Evolutionary conservation across 2,797 vertebrate species (phyloP), one percentile per base, ranked within the genome.

Genomic region (Oryzias sinensis): DNA sequence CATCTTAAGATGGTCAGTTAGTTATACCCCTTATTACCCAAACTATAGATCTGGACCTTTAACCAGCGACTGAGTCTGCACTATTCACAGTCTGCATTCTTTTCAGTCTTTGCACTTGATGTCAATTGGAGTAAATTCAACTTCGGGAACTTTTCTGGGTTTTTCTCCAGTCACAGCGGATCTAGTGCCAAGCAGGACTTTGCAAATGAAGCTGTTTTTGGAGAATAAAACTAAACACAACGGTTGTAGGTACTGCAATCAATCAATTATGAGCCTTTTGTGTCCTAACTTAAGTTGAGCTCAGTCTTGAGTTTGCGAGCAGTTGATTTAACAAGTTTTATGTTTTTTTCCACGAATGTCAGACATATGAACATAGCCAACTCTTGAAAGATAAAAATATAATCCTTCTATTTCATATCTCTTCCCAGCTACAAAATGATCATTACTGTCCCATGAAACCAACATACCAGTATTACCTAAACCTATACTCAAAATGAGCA

Each of bases 401-500:
- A 37, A 44, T n/a, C 9, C n/a, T 24, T 1, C 16, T 3, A 44
- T 63, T 56, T 62, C 4, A 29, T 41, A 50, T 46, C 16, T 37
- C 25, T 60, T 43, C 29, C 29, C 1, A 49, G 17, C n/a, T 17
- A 62, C 17, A 47, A 20, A 45, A 53, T 37, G 5, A 52, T 59
- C 45, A 49, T 54, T 50, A 6, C 4, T 2, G 2, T 5, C 33
- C 17, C 27, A 24, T 44, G 4, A 43, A 48, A 43, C 13, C 16
- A 66, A 43, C 27, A 42, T 6, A 52, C 50, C 16, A 27, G 0
- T 5, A 27, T 22, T 43, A 33, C 42, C 62, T 62, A 33, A 59
- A 65, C 70, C 52, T 56, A 55, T 56, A 55, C 61, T 67, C 65
- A 5, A 54, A 52, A 14, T 49, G 62, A 83, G 74, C 74, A 67